Evolutionary conservation across 2,888 invertebrate genomes (phyloP).

Genomic region (Cryptus armator): DNA sequence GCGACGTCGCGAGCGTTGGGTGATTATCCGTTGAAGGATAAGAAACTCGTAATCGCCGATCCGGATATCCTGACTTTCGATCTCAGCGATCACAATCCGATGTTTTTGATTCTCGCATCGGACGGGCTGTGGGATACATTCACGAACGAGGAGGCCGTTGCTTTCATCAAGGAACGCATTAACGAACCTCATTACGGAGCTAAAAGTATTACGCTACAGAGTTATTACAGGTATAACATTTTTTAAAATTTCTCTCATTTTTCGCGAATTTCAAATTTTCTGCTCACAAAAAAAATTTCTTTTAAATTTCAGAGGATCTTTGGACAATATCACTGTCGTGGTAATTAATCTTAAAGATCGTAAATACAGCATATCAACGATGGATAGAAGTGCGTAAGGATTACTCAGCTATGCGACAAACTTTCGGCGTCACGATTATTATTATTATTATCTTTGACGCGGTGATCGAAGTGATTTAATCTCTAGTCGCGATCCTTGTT

Average conservation of each 20-base stretch:
- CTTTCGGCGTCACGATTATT: slow-evolving; percentile 2
- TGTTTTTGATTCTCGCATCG: slow-evolving; percentile 96
- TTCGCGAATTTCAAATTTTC: not conserved
- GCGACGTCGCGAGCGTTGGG: slow-evolving; percentile 98
- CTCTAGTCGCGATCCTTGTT: slow-evolving; percentile 62
- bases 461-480: slow-evolving; percentile 56
- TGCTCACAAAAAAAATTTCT: not conserved
- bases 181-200: slow-evolving; percentile 96
- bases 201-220: slow-evolving; percentile 95
- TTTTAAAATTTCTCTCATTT: not conserved
- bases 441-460: slow-evolving; percentile 34
- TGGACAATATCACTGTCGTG: slow-evolving; percentile 98
- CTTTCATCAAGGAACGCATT: slow-evolving; percentile 93
- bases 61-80: slow-evolving; percentile 98
- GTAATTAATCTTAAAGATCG: slow-evolving; percentile 92
- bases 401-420: not conserved
- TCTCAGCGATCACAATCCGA: slow-evolving; percentile 93
- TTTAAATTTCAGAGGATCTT: slow-evolving; percentile 89
- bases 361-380: slow-evolving; percentile 74
- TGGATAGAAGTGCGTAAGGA: slow-evolving; percentile 69
- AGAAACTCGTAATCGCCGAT: slow-evolving; percentile 96
- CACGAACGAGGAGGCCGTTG: slow-evolving; percentile 96
- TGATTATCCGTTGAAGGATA: slow-evolving; percentile 97
- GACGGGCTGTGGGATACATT: slow-evolving; percentile 99
- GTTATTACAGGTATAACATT: slow-evolving; percentile 88